phyloP scores from a whole-genome alignment of 1,140 invertebrate genomes.

The Anoplolepis gracilipes region DNA sequence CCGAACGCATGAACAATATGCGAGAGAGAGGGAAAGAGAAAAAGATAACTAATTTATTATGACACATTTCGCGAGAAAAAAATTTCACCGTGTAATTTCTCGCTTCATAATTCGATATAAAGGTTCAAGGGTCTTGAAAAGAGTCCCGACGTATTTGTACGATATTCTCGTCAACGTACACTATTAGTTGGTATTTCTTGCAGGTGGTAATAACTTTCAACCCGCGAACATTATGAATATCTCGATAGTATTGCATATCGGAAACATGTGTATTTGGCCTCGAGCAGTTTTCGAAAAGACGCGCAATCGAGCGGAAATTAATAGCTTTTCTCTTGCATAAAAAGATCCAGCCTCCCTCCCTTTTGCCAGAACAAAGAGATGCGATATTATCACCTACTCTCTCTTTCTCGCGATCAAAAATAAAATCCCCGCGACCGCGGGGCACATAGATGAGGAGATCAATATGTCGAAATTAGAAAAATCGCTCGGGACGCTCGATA shows the following conservation, averaged over 20 bases:
- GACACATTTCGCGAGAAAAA: too few relatives aligned
- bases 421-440: neutral
- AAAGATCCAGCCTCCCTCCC: neutral
- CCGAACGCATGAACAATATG: too few relatives aligned
- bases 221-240: neutral
- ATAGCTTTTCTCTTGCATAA: neutral
- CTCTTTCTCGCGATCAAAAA: neutral
- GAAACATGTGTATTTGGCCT: constrained; percentile 52
- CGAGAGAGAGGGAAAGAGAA: too few relatives aligned
- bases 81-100: too few relatives aligned
- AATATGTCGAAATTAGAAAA: neutral
- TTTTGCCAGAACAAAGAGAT: too few relatives aligned
- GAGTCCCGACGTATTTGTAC: too few relatives aligned
- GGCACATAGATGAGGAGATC: neutral
- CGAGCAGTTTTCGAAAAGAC: constrained; percentile 39
- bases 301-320: constrained; percentile 16
- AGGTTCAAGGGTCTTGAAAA: too few relatives aligned
- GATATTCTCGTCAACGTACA: constrained; percentile 3
- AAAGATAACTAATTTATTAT: too few relatives aligned
- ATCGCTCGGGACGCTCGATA: neutral
- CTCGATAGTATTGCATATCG: constrained; percentile 12
- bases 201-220: constrained; percentile 8
- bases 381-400: neutral
- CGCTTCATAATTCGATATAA: too few relatives aligned
- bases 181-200: neutral